Conservation (phyloP, 2,113 vertebrate genomes). For the Aldabrachelys gigantea region DNA sequence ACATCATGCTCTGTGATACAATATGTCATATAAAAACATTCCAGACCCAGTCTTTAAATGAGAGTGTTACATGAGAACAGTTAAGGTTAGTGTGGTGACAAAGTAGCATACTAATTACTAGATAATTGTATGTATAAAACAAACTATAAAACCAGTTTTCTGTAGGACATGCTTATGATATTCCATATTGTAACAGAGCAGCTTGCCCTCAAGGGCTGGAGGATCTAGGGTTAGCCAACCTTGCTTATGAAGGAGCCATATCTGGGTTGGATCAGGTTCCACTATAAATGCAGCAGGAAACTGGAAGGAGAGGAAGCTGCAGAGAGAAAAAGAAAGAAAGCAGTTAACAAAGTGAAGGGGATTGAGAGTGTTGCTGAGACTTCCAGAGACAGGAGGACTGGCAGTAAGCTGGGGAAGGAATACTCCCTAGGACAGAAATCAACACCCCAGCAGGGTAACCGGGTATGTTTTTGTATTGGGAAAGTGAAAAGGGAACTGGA, state of each 20-base stretch:
- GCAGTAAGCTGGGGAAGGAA: neutral
- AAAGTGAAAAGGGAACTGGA: neutral
- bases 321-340: neutral
- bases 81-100: neutral
- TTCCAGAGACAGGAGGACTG: neutral
- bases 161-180: neutral
- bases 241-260: neutral
- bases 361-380: neutral
- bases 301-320: neutral
- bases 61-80: neutral
- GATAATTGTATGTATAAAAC: neutral
- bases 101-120: neutral
- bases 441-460: neutral
- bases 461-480: neutral
- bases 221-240: neutral
- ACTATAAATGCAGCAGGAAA: neutral
- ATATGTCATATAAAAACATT: neutral
- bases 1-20: neutral
- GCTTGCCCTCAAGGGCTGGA: neutral
- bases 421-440: neutral
- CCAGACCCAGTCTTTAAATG: conserved; percentile 1
- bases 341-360: neutral
- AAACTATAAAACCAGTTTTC: neutral
- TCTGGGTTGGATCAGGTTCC: neutral
- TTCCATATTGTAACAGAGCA: neutral